phyloP scores from a whole-genome alignment of 2,113 vertebrate species.

The Seriola aureovittata region DNA sequence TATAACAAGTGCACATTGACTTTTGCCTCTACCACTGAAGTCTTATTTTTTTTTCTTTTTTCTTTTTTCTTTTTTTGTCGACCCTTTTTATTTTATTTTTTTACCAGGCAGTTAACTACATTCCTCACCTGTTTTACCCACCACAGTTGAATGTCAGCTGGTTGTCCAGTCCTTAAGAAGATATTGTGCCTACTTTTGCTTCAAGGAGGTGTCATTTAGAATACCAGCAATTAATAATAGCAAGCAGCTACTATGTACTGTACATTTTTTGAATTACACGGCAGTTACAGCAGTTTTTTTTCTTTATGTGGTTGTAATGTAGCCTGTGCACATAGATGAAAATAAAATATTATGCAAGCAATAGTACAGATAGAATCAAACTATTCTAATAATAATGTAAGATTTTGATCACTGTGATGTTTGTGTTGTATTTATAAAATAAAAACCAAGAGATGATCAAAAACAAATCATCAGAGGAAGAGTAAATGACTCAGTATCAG shows the following conservation, averaged over 20 bases:
- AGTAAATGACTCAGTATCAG: neutral
- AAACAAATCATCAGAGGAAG: neutral
- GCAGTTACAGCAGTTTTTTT: neutral
- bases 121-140: slow-evolving; percentile 3
- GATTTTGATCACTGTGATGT: slow-evolving; percentile 45
- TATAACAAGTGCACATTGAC: neutral
- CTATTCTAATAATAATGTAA: slow-evolving; percentile 15
- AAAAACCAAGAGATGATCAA: slow-evolving; percentile 26
- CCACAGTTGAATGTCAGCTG: slow-evolving; percentile 52
- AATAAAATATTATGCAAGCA: slow-evolving; percentile 51
- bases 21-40: slow-evolving; percentile 4
- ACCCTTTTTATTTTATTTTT: slow-evolving; percentile 17
- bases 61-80: neutral
- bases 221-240: slow-evolving; percentile 48
- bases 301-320: slow-evolving; percentile 10
- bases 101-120: slow-evolving; percentile 4
- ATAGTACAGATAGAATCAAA: neutral
- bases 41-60: slow-evolving; percentile 18
- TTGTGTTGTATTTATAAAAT: slow-evolving; percentile 34
- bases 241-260: slow-evolving; percentile 36
- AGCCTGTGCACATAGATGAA: slow-evolving; percentile 35
- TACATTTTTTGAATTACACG: neutral
- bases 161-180: slow-evolving; percentile 23
- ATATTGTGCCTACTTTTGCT: slow-evolving; percentile 45
- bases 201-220: slow-evolving; percentile 33